phyloP scores from a whole-genome alignment of 1,140 invertebrate species.

The Drosophila equinoxialis region DNA sequence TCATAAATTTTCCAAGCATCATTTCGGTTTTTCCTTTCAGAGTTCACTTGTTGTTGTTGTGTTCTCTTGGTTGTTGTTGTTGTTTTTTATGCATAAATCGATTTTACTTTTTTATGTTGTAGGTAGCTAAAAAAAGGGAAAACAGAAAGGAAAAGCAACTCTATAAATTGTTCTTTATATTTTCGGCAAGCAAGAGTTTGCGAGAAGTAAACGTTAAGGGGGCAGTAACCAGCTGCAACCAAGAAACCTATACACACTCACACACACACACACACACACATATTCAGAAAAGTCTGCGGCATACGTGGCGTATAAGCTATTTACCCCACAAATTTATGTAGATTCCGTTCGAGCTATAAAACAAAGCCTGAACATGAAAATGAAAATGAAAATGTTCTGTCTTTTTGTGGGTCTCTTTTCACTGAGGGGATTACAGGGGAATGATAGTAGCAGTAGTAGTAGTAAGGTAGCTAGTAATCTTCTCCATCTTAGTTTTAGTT shows the following conservation, averaged over 20 bases:
- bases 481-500: constrained; percentile 1
- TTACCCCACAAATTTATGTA: constrained; percentile 52
- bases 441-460: constrained; percentile 18
- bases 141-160: constrained; percentile 23
- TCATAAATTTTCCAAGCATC: constrained; percentile 66
- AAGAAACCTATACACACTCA: constrained; percentile 20
- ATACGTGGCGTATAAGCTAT: constrained; percentile 70
- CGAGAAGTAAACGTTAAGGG: background rate
- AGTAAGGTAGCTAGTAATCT: constrained; percentile 6
- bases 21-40: constrained; percentile 20
- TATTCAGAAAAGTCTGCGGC: constrained; percentile 42
- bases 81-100: constrained; percentile 70
- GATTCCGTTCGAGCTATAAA: constrained; percentile 45
- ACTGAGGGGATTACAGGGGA: background rate
- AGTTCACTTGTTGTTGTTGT: background rate
- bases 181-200: no score
- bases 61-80: background rate
- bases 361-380: constrained; percentile 22
- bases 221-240: constrained; percentile 40
- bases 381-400: constrained; percentile 26
- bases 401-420: constrained; percentile 3
- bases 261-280: background rate
- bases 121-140: background rate
- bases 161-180: constrained; percentile 54
- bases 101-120: constrained; percentile 59